Evolutionary conservation across 2,888 invertebrate species (phyloP).

Genomic region (Temnothorax ravouxi): DNA sequence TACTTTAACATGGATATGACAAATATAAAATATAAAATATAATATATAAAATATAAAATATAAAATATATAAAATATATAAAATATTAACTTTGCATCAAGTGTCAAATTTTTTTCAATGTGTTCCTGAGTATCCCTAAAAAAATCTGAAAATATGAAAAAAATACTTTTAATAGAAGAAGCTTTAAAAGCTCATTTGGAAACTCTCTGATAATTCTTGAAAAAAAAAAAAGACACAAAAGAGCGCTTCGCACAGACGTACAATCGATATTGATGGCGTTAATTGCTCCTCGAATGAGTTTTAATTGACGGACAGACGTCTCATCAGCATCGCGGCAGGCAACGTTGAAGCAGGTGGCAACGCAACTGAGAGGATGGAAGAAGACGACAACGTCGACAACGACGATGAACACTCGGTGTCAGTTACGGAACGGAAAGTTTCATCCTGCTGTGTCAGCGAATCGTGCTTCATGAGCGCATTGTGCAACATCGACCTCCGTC

Average conservation of each 20-base stretch:
- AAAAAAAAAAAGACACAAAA: conserved; percentile 5
- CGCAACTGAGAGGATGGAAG: not conserved
- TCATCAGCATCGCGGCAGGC: conserved; percentile 72
- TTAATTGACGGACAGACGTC: conserved; percentile 76
- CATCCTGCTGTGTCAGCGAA: conserved; percentile 69
- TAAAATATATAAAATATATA: not conserved
- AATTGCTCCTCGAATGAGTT: conserved; percentile 74
- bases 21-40: too few relatives aligned
- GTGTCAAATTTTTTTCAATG: not conserved
- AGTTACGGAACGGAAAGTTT: conserved; percentile 52
- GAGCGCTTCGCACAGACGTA: conserved; percentile 44
- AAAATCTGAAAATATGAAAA: not conserved
- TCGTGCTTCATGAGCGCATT: conserved; percentile 62
- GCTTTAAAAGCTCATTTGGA: not conserved
- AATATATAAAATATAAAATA: not conserved
- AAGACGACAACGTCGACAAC: conserved; percentile 43
- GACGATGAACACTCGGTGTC: conserved; percentile 53
- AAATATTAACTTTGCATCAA: not conserved
- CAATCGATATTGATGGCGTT: conserved; percentile 63
- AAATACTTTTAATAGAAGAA: not conserved
- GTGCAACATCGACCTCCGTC: conserved; percentile 52
- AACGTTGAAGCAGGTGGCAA: conserved; percentile 61
- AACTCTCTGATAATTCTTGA: not conserved
- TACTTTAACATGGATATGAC: not conserved
- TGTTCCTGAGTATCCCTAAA: not conserved